Conservation (phyloP, 2,797 vertebrate genomes). For the Rhinophrynus dorsalis region DNA sequence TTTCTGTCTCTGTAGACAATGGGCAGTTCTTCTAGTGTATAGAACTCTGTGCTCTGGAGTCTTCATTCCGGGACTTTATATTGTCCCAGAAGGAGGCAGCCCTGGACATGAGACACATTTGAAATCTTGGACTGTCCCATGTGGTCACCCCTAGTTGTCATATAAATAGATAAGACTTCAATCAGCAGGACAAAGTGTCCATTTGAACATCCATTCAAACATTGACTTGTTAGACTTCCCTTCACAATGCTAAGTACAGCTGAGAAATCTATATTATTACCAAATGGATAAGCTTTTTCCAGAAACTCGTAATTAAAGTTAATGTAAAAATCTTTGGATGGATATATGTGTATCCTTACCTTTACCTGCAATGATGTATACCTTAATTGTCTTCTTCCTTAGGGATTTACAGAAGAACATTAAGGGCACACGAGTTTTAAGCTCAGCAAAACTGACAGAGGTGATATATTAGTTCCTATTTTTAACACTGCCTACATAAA, state of each 20-base stretch:
- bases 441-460: constrained; percentile 33
- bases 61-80: too few species aligned
- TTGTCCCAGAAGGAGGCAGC: too few species aligned
- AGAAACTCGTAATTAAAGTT: neutral
- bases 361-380: neutral
- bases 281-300: neutral
- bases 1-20: too few species aligned
- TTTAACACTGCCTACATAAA: constrained; percentile 23
- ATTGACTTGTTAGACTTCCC: neutral
- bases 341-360: constrained; percentile 18
- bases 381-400: neutral
- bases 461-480: constrained; percentile 34
- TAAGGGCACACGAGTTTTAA: neutral
- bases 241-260: neutral
- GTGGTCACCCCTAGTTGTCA: too few species aligned
- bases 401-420: neutral
- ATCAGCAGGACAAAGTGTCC: constrained; percentile 13
- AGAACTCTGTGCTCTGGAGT: too few species aligned
- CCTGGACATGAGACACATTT: too few species aligned
- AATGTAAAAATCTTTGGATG: constrained; percentile 12
- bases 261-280: neutral
- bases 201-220: constrained; percentile 1
- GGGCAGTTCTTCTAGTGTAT: too few species aligned
- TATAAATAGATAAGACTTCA: constrained; percentile 9
- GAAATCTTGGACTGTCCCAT: too few species aligned